phyloP scores from a whole-genome alignment of 92 coral and sea anemone genomes.

The Epizoanthus illoricatus region DNA sequence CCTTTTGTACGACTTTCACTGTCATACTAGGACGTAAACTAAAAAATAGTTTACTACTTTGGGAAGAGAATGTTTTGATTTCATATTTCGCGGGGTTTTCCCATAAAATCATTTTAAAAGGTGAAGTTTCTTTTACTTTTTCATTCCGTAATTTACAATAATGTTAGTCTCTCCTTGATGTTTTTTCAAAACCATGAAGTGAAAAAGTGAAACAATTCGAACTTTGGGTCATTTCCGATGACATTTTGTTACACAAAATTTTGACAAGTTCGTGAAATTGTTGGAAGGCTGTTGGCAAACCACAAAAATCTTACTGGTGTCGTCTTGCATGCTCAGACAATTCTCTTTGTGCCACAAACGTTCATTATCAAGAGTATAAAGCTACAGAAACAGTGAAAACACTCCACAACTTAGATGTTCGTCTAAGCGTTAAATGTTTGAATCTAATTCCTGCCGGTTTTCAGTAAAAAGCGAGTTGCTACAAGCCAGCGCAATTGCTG shows the following conservation, averaged over 20 bases:
- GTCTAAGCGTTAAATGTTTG: background rate
- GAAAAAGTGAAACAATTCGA: background rate
- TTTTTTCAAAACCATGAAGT: background rate
- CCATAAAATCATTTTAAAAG: slow-evolving; percentile 19
- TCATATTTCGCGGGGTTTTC: slow-evolving; percentile 67
- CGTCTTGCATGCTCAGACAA: background rate
- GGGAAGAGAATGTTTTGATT: slow-evolving; percentile 7
- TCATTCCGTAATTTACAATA: background rate
- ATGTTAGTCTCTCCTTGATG: background rate
- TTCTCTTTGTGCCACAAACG: background rate
- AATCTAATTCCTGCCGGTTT: background rate
- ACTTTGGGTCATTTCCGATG: background rate
- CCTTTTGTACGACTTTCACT: background rate
- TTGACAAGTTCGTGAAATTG: slow-evolving; percentile 6
- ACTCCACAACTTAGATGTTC: background rate
- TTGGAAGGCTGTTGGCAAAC: background rate
- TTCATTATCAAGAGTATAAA: background rate
- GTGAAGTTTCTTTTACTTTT: background rate
- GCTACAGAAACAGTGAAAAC: background rate
- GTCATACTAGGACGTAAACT: background rate
- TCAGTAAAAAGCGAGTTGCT: background rate
- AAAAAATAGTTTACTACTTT: background rate
- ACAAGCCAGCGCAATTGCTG: background rate
- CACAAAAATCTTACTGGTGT: background rate
- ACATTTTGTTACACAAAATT: background rate